Percentiles rank a stretch among this genome's conserved stretches.
phyloP scores from a whole-genome alignment of 1,140 invertebrate genomes.

The Brachionus calyciflorus region DNA sequence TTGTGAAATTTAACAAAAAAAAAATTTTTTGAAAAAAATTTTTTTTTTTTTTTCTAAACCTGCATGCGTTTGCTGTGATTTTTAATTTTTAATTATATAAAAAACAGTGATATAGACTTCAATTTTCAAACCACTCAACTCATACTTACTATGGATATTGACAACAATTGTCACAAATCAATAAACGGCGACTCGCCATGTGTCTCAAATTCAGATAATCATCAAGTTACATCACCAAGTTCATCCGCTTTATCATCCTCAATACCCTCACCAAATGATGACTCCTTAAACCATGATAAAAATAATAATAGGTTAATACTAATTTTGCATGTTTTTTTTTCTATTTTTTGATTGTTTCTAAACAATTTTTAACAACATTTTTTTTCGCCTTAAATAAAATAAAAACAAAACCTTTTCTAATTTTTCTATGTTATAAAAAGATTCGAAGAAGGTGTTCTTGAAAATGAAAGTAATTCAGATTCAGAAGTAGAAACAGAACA shows the following conservation, averaged over 20 bases:
- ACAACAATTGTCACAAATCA: not conserved
- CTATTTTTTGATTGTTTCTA: not conserved
- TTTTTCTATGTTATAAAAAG: not conserved
- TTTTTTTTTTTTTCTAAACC: conserved; percentile 7
- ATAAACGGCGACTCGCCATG: not conserved
- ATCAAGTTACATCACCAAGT: not conserved
- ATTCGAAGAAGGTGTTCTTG: conserved; percentile 35
- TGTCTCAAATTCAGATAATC: not conserved
- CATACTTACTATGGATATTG: not conserved
- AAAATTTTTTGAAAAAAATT: not conserved
- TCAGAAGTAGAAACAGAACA: not conserved
- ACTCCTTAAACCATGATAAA: not conserved
- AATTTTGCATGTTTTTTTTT: not conserved
- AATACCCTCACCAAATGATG: not conserved
- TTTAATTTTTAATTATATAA: not conserved
- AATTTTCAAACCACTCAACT: not conserved
- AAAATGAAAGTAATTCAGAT: not conserved
- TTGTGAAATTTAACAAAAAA: too few relatives aligned
- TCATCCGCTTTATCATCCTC: not conserved
- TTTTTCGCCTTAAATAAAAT: not conserved
- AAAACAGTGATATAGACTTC: not conserved
- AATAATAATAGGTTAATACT: not conserved
- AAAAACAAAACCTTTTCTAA: not conserved
- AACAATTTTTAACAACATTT: too few relatives aligned
- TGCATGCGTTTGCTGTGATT: not conserved